Conservation (phyloP, 2,113 vertebrate species). For the Glaucidium brasilianum region DNA sequence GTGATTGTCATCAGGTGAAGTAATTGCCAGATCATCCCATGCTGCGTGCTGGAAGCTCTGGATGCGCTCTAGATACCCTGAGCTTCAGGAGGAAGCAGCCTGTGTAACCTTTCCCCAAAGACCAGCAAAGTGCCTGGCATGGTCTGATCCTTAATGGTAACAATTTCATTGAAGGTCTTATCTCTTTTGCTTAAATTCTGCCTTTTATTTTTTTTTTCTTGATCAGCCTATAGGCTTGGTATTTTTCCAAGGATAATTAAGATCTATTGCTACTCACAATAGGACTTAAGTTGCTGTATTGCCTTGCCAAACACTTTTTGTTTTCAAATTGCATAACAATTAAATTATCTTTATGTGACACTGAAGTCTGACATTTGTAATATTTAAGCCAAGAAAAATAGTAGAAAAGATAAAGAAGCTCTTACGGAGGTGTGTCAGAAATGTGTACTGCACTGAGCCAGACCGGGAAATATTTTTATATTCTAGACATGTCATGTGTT, state of each 20-base stretch:
- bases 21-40: neutral
- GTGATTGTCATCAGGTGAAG: neutral
- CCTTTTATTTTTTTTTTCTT: neutral
- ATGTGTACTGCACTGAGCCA: neutral
- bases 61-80: neutral
- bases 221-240: neutral
- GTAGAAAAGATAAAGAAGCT: neutral
- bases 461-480: neutral
- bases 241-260: slow-evolving; percentile 10
- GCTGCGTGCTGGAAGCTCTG: neutral
- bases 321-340: slow-evolving; percentile 44
- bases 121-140: neutral
- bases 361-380: neutral
- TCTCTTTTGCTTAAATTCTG: neutral
- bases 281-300: neutral
- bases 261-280: neutral
- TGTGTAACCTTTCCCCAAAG: neutral
- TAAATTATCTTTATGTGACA: slow-evolving; percentile 12
- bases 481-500: neutral
- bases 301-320: slow-evolving; percentile 27
- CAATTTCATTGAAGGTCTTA: neutral
- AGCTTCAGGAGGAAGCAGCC: neutral
- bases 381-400: slow-evolving; percentile 42
- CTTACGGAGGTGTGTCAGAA: neutral
- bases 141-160: neutral